Evolutionary conservation across 2,888 invertebrate species (phyloP).

Genomic region (Campopleginae sp.): DNA sequence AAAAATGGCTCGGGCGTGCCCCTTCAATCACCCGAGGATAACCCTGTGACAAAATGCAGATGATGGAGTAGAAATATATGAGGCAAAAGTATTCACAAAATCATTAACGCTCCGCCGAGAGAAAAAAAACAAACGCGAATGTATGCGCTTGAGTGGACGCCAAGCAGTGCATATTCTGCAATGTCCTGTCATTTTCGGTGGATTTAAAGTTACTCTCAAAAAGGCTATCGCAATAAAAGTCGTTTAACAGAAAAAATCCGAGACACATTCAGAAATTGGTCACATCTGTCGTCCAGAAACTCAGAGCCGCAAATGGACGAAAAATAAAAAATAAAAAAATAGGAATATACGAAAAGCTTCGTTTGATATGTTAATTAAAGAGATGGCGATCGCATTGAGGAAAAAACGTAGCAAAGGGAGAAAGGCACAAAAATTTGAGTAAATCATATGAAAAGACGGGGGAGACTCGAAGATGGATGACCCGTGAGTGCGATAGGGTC

Average conservation of each 20-base stretch:
- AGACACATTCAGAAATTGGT: background rate
- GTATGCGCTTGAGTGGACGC: slow-evolving; percentile 28
- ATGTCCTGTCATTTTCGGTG: background rate
- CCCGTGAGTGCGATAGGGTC: slow-evolving; percentile 6
- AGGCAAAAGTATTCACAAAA: slow-evolving; percentile 41
- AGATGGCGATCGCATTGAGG: slow-evolving; percentile 49
- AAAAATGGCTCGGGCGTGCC: slow-evolving; percentile 10
- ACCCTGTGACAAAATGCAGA: background rate
- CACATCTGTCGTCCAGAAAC: background rate
- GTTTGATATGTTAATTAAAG: slow-evolving; percentile 1
- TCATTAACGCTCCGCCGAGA: slow-evolving; percentile 35
- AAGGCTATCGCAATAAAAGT: background rate
- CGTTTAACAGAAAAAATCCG: background rate
- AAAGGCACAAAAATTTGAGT: slow-evolving; percentile 7
- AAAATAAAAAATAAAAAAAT: background rate
- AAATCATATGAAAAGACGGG: background rate
- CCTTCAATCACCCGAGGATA: slow-evolving; percentile 7
- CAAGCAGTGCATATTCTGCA: slow-evolving; percentile 9
- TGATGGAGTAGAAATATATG: slow-evolving; percentile 12
- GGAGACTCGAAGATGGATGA: slow-evolving; percentile 40
- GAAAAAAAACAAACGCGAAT: slow-evolving; percentile 20
- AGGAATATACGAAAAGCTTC: background rate
- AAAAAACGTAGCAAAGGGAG: slow-evolving; percentile 6
- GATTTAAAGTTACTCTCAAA: slow-evolving; percentile 11
- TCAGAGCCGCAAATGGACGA: background rate